Evolutionary conservation across 2,888 invertebrate species (phyloP).

Genomic region (Diarsia brunnea): DNA sequence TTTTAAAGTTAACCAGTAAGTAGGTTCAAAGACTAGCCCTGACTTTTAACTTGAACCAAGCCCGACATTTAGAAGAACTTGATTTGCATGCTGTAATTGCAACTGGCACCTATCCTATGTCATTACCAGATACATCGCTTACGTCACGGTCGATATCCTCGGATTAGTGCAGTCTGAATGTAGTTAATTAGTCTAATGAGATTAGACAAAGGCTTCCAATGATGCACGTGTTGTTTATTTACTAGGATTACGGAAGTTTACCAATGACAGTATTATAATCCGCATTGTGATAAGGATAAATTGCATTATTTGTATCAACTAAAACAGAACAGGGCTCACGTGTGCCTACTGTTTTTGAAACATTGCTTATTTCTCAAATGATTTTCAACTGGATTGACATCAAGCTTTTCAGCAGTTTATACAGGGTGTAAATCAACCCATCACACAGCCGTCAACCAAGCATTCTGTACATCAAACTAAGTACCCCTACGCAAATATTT

Average conservation of each 20-base stretch:
- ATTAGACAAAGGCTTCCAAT: not conserved
- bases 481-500: too few relatives aligned
- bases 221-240: not conserved
- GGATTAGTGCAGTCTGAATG: not conserved
- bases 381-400: not conserved
- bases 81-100: not conserved
- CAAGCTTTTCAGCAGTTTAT: too few relatives aligned
- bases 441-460: too few relatives aligned
- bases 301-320: not conserved
- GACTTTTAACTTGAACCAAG: slow-evolving; percentile 2
- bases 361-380: not conserved
- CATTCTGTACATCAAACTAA: too few relatives aligned
- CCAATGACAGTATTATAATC: not conserved
- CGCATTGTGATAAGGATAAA: not conserved
- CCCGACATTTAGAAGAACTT: not conserved
- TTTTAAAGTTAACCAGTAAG: not conserved
- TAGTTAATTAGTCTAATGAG: slow-evolving; percentile 14
- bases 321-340: not conserved
- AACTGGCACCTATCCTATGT: too few relatives aligned
- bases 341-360: not conserved
- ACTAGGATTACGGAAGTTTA: not conserved
- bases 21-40: not conserved
- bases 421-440: too few relatives aligned
- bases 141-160: not conserved
- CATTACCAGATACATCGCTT: not conserved